A percentile compares a stretch with the other conserved stretches of the same genome.
Conservation (phyloP, 2,797 vertebrate species). For the Lophotriccus pileatus region DNA sequence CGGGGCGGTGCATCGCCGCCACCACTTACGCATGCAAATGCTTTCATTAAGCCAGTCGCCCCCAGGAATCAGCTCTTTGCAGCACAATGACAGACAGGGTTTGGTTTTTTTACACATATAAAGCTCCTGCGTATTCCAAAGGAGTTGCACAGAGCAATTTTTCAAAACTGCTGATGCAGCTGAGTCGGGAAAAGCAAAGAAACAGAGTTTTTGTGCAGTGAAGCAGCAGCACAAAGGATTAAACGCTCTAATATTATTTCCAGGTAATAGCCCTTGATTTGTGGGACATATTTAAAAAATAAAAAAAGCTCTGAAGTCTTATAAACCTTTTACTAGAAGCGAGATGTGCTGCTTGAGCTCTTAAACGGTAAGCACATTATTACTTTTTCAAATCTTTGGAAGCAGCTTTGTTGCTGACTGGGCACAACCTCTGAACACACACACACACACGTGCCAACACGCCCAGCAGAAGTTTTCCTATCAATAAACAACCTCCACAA, state of each 20-base stretch:
- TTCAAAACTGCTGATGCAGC: not conserved
- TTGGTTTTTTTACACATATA: not conserved
- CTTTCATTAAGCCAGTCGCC: not conserved
- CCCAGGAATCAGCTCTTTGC: not conserved
- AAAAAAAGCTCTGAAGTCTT: not conserved
- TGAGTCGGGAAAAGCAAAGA: not conserved
- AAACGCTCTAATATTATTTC: slow-evolving; percentile 17
- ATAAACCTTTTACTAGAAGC: not conserved
- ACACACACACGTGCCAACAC: not conserved
- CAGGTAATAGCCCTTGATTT: slow-evolving; percentile 27
- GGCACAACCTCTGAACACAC: not conserved
- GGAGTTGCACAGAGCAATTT: not conserved
- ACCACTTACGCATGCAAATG: not conserved
- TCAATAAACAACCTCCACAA: slow-evolving; percentile 29
- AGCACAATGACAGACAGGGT: not conserved
- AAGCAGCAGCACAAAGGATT: slow-evolving; percentile 2
- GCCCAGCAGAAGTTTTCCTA: not conserved
- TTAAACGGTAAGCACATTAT: not conserved
- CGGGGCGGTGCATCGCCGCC: not conserved
- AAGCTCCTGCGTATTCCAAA: not conserved
- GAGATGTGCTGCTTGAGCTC: not conserved
- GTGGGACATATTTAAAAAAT: not conserved
- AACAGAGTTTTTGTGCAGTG: not conserved
- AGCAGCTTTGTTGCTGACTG: not conserved
- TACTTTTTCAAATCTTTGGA: slow-evolving; percentile 41